phyloP scores from a whole-genome alignment of 2,113 vertebrate genomes.

The Pterophyllum scalare region DNA sequence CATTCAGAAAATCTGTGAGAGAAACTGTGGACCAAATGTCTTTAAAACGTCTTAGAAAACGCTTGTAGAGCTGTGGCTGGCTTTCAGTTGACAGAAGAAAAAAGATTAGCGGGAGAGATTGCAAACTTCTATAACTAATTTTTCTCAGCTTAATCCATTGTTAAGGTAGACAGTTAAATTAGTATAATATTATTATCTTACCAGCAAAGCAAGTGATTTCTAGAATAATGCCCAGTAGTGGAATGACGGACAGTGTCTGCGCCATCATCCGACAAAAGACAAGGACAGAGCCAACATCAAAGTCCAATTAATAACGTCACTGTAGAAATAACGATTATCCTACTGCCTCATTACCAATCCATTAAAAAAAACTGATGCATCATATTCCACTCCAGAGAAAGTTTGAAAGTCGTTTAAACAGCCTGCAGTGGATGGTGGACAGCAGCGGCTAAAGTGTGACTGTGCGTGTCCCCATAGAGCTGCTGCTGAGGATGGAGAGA shows the following conservation, averaged over 20 bases:
- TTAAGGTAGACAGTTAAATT: not conserved
- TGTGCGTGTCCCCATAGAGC: slow-evolving; percentile 31
- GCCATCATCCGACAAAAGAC: slow-evolving; percentile 73
- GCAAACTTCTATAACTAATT: not conserved
- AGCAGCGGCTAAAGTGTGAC: not conserved
- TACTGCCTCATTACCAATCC: slow-evolving; percentile 40
- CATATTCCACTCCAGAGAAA: slow-evolving; percentile 13
- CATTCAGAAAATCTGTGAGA: not conserved
- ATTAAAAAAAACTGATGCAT: not conserved
- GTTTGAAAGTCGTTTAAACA: slow-evolving; percentile 21
- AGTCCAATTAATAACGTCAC: not conserved
- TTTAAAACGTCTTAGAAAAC: not conserved
- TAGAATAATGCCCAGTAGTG: slow-evolving; percentile 67
- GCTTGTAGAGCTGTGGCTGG: not conserved
- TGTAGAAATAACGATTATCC: not conserved
- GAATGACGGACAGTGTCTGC: slow-evolving; percentile 53
- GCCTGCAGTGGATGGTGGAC: not conserved
- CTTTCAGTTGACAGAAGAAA: not conserved
- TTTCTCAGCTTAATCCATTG: not conserved
- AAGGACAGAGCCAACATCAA: slow-evolving; percentile 52
- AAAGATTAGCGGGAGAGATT: not conserved
- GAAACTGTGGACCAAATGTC: not conserved
- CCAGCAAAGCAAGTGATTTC: slow-evolving; percentile 67
- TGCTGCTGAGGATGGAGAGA: slow-evolving; percentile 51
- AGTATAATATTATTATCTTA: slow-evolving; percentile 54